Evolutionary conservation across 1,140 invertebrate genomes (phyloP), one percentile per base, ranked within the genome.

Genomic region (Drosophila mauritiana): DNA sequence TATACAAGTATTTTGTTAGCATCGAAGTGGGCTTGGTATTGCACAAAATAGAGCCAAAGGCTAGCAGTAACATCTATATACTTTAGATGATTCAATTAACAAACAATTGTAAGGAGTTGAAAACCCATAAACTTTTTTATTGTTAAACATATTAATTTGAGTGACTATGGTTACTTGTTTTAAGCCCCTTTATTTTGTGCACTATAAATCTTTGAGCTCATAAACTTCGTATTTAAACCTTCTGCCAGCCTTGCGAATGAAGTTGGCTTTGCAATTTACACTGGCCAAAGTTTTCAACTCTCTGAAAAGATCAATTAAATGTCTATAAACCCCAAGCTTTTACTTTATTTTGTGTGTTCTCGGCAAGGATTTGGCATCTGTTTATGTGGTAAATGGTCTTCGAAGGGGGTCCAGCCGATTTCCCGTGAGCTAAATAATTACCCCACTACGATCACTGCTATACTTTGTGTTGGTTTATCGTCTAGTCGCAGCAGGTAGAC

Each of bases 11-110:
- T 43, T 48, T 63, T 11, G 11, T 37, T 17, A 34, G 25, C 25
- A 20, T 79, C 46, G 25, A 27, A 58, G 70, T 56, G 43, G 45
- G 58, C 58, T 34, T 17, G 25, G 46, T n/a, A 73, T 36, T 34
- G 36, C 36, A 15, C 11, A 62, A 31, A 57, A 40, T n/a, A 15
- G 15, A 36, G 27, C 22, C 12, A 48, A n/a, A 37, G 43, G 25
- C 27, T 48, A n/a, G 10, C 25, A 25, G 11, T 63, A 25, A 31
- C 10, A 51, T 36, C 13, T 27, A 5, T 37, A 20, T 37, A 37
- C 13, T 49, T 25, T 4, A 36, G 4, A 3, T 36, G n/a, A 31
- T 40, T 31, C 34, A 20, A 6, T 13, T 31, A 5, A 27, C 13
- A 20, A 36, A 36, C 17, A 34, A 17, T 20, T 17, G 37, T 3